Base-by-base conservation (phyloP, 2,113 vertebrate species). In the Carassius gibelio region DNA sequence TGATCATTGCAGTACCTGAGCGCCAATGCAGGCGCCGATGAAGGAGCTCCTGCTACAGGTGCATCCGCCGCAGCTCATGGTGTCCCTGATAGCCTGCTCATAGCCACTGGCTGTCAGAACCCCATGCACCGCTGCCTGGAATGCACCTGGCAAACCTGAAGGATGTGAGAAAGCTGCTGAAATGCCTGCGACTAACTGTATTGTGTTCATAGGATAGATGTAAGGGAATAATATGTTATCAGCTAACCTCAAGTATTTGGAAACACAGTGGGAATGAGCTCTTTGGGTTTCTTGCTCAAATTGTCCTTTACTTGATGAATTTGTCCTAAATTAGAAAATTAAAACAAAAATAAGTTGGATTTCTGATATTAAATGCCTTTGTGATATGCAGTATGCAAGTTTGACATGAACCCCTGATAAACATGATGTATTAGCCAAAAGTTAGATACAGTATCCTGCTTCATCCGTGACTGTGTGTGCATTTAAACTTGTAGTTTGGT, bases 11-110 rank as follows among this genome's bases (percentile, higher is more conserved):
- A 23, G 30, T 88, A 94, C 93, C 94, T 94, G 94, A 89, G 94
- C 93, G 11, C 93, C 94, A 7, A 94, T 83, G 87, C 93, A 94
- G 48, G 94, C 93, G 55, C 94, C 93, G 2, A 94, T 93, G 84
- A 95, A 94, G 83, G 94, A 94, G 30, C 91, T 90, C 88, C 94
- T 90, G 88, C 93, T 95, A 82, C 92, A 92, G 88, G 92, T 94
- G 91, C 94, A 94, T 26, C 94, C 94, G n/a, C 94, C 94, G 8
- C 94, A 94, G 87, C 91, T 87, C 92, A 94, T 95, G 86, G 91
- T 94, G 57, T 93, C 93, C 83, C 92, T 90, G 85, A 95, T 19
- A 4, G 94, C 93, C 88, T 91, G 81, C 68, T 93, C 90, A 9
- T 91, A 94, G 13, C 81, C 72, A 17, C n/a, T 76, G 48, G 90